Conservation (phyloP, 2,888 invertebrate species). For the Conus canariensis region DNA sequence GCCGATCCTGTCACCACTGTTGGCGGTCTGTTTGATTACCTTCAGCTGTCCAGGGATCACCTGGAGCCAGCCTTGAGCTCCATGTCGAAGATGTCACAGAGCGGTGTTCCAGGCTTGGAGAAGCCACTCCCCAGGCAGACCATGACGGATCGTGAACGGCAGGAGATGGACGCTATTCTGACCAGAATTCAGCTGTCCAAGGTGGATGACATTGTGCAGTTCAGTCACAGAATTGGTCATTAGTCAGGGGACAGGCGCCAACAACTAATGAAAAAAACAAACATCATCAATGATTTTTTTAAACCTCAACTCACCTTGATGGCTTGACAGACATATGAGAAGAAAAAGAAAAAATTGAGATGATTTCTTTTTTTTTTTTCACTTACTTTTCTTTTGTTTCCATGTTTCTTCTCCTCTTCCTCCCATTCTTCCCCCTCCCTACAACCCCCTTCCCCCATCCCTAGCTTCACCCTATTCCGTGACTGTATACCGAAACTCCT, state of each 20-base stretch:
- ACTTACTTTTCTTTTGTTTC: too few relatives aligned
- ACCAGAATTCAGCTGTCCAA: not conserved
- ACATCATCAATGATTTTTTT: too few relatives aligned
- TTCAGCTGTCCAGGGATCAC: constrained; percentile 13
- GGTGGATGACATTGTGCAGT: not conserved
- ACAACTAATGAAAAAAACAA: too few relatives aligned
- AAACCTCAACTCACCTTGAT: too few relatives aligned
- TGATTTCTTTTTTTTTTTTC: too few relatives aligned
- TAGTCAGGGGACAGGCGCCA: not conserved
- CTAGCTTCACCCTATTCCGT: too few relatives aligned
- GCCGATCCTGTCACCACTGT: not conserved
- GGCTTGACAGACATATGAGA: too few relatives aligned
- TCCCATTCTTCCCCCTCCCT: too few relatives aligned
- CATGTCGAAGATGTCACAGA: constrained; percentile 36
- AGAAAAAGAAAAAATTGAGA: not conserved
- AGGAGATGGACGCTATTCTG: not conserved
- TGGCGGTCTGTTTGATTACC: constrained; percentile 22
- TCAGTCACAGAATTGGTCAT: not conserved
- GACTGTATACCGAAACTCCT: too few relatives aligned
- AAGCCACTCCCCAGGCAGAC: not conserved
- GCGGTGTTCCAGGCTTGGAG: not conserved
- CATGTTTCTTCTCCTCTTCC: too few relatives aligned
- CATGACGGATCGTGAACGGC: not conserved
- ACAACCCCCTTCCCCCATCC: too few relatives aligned
- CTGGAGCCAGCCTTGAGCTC: constrained; percentile 28